Conservation (phyloP, 2,113 vertebrate genomes). For the Gambusia holbrooki region DNA sequence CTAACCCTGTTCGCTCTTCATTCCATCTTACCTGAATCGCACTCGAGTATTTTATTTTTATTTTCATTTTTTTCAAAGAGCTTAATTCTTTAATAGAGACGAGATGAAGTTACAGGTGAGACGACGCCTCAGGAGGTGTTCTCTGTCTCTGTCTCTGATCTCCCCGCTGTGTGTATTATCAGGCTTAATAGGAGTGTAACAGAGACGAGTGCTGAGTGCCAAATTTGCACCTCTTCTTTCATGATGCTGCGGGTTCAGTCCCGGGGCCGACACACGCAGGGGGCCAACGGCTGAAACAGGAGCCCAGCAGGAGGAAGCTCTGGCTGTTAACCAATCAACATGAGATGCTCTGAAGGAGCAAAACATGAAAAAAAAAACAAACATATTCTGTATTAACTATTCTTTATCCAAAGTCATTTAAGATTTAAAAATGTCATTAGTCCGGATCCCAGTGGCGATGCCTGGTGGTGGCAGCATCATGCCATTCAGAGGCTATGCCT, state of each 20-base stretch:
- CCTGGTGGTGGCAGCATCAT: not conserved
- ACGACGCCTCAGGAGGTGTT: conserved; percentile 65
- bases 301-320: conserved; percentile 39
- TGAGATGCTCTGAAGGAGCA: not conserved
- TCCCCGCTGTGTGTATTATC: conserved; percentile 58
- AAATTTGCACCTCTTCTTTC: conserved; percentile 70
- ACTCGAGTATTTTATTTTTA: not conserved
- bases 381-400: too few relatives aligned
- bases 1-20: not conserved
- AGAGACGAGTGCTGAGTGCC: conserved; percentile 64
- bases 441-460: not conserved
- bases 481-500: not conserved
- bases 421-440: too few relatives aligned
- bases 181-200: conserved; percentile 65
- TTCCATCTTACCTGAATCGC: not conserved
- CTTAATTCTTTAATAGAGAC: conserved; percentile 23
- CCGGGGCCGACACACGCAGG: conserved; percentile 68
- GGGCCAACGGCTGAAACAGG: conserved; percentile 58
- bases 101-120: conserved; percentile 67
- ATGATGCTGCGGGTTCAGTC: conserved; percentile 41
- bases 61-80: not conserved
- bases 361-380: not conserved
- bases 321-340: conserved; percentile 33
- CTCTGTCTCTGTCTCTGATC: conserved; percentile 47
- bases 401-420: too few relatives aligned